Evolutionary conservation across 1,140 invertebrate species (phyloP).

Genomic region (Wiebesia pumilae): DNA sequence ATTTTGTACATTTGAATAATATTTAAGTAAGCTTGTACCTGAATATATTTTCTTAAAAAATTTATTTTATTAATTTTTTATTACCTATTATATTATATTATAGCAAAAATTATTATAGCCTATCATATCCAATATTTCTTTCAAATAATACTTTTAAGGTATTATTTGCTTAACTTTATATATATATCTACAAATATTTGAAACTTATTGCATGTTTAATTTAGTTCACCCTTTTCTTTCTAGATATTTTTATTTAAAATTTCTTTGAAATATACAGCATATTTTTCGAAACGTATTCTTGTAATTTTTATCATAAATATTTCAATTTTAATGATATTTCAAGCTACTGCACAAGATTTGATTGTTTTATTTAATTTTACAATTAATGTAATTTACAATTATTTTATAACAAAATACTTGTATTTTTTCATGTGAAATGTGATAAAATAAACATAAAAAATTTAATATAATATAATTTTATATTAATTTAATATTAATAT

Average conservation of each 20-base stretch:
- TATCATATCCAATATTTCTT: too few relatives aligned
- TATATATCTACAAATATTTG: not conserved
- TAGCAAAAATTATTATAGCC: too few relatives aligned
- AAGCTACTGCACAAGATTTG: not conserved
- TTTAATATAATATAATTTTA: too few relatives aligned
- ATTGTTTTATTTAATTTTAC: not conserved
- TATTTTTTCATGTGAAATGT: too few relatives aligned
- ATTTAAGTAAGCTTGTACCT: too few relatives aligned
- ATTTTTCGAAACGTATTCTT: not conserved
- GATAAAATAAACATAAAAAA: too few relatives aligned
- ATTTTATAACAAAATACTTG: not conserved
- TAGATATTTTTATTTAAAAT: not conserved
- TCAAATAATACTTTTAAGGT: too few relatives aligned
- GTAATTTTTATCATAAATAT: not conserved
- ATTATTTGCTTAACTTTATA: not conserved
- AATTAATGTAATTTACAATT: not conserved
- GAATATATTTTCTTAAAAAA: too few relatives aligned
- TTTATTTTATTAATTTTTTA: too few relatives aligned
- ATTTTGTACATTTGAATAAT: too few relatives aligned
- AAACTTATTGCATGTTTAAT: not conserved
- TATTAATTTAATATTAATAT: too few relatives aligned
- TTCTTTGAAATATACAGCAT: not conserved
- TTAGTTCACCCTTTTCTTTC: not conserved
- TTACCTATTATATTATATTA: too few relatives aligned
- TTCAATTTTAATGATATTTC: not conserved